Evolutionary conservation across 1,140 invertebrate species (phyloP).

Genomic region (Neuroterus valhalla): DNA sequence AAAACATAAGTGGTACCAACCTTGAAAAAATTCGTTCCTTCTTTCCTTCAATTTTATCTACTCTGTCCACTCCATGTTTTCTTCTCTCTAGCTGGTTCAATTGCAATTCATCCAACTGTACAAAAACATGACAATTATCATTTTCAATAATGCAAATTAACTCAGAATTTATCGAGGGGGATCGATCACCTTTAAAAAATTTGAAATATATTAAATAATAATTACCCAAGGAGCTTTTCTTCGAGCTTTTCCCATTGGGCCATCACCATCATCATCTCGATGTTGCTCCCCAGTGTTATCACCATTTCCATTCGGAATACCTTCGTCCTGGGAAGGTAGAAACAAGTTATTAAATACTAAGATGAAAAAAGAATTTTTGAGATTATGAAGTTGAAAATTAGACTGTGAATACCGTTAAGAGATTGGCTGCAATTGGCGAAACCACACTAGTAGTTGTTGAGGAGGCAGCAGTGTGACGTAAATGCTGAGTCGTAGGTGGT

Average conservation of each 20-base stretch:
- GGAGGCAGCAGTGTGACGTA: slow-evolving; percentile 58
- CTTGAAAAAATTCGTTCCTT: slow-evolving; percentile 60
- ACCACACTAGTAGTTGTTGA: slow-evolving; percentile 39
- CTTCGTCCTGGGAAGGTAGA: slow-evolving; percentile 61
- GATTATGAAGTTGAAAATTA: slow-evolving; percentile 9
- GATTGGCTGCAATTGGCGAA: slow-evolving; percentile 38
- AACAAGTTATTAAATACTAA: background rate
- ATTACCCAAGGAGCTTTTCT: slow-evolving; percentile 71
- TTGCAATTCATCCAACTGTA: slow-evolving; percentile 70
- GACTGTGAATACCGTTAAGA: slow-evolving; percentile 47
- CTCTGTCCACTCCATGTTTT: slow-evolving; percentile 60
- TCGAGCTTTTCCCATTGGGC: slow-evolving; percentile 59
- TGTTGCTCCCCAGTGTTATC: slow-evolving; percentile 58
- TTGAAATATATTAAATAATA: no score
- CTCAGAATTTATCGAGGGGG: no score
- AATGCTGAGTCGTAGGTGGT: slow-evolving; percentile 76
- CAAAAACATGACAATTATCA: no score
- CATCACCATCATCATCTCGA: slow-evolving; percentile 63
- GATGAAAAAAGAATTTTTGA: background rate
- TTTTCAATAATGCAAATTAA: no score
- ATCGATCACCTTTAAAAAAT: no score
- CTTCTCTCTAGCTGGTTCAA: slow-evolving; percentile 70
- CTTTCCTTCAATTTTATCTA: slow-evolving; percentile 62
- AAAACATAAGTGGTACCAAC: slow-evolving; percentile 42
- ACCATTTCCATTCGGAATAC: slow-evolving; percentile 64